Conservation (phyloP, 2,113 vertebrate species). For the Aspiorhynchus laticeps region DNA sequence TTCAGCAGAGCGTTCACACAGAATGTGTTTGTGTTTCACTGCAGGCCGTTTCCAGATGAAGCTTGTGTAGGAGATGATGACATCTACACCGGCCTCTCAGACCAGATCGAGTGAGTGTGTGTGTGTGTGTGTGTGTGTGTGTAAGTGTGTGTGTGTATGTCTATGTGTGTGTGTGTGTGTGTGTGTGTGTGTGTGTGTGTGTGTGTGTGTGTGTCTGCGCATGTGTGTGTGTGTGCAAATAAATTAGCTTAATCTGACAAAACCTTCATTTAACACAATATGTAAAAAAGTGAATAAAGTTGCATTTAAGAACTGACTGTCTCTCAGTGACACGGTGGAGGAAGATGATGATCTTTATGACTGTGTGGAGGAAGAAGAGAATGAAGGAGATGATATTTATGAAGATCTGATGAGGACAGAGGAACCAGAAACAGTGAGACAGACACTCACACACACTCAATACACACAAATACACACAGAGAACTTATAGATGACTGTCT, state of each 20-base stretch:
- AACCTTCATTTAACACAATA: not conserved
- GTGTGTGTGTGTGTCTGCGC: not conserved
- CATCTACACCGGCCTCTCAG: constrained; percentile 89
- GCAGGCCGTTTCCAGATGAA: constrained; percentile 85
- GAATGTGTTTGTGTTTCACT: not conserved
- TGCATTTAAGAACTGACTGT: not conserved
- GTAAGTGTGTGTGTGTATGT: not conserved
- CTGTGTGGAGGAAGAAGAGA: constrained; percentile 86
- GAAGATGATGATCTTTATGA: constrained; percentile 91
- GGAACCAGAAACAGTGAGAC: constrained; percentile 72
- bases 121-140: constrained; percentile 33
- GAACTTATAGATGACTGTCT: not conserved
- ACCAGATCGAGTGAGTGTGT: constrained; percentile 89
- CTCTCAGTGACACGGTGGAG: constrained; percentile 83
- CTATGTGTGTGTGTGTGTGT: constrained; percentile 1
- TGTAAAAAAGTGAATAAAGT: not conserved
- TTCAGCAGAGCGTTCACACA: not conserved
- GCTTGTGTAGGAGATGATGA: constrained; percentile 84
- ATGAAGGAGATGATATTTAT: constrained; percentile 88
- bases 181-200: not conserved
- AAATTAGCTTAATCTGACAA: too few relatives aligned
- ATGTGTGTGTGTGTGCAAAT: too few relatives aligned
- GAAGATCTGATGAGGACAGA: constrained; percentile 87
- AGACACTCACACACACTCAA: constrained; percentile 33
- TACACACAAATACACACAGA: not conserved